Conservation (phyloP, 2,797 vertebrate genomes). For the Myripristis jacobus region DNA sequence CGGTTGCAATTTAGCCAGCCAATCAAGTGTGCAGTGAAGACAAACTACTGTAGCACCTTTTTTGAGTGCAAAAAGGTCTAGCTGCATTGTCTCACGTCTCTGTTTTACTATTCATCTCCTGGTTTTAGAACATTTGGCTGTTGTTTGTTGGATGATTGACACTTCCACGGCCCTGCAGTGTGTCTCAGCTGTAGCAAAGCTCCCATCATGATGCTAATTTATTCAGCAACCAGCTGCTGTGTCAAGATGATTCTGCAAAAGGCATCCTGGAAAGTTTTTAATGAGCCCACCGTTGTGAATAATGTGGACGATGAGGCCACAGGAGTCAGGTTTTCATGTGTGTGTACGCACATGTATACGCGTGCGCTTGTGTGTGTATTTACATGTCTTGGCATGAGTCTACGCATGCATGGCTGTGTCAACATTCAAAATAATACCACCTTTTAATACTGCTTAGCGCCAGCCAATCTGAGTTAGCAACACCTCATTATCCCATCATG, state of each 20-base stretch:
- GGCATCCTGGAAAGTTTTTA: slow-evolving; percentile 74
- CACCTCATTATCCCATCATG: slow-evolving; percentile 43
- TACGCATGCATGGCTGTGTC: neutral
- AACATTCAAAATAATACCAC: slow-evolving; percentile 21
- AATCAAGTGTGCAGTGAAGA: slow-evolving; percentile 8
- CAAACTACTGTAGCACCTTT: neutral
- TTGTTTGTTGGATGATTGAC: slow-evolving; percentile 46
- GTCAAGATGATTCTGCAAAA: slow-evolving; percentile 73
- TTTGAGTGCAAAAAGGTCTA: neutral
- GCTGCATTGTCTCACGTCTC: slow-evolving; percentile 3
- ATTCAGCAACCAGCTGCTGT: slow-evolving; percentile 78
- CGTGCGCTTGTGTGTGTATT: neutral
- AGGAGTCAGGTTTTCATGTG: slow-evolving; percentile 29
- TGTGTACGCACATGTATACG: neutral
- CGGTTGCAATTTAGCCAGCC: slow-evolving; percentile 26
- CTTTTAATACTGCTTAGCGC: slow-evolving; percentile 4
- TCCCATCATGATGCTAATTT: slow-evolving; percentile 73
- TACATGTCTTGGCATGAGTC: slow-evolving; percentile 18
- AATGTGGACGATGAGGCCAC: slow-evolving; percentile 59
- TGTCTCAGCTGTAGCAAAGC: slow-evolving; percentile 55
- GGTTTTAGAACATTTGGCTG: neutral
- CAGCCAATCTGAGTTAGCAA: slow-evolving; percentile 24
- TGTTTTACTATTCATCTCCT: slow-evolving; percentile 10
- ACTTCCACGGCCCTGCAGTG: slow-evolving; percentile 42
- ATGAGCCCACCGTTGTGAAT: slow-evolving; percentile 68